Conservation (phyloP, 2,113 vertebrate species). For the Phodopus roborovskii region DNA sequence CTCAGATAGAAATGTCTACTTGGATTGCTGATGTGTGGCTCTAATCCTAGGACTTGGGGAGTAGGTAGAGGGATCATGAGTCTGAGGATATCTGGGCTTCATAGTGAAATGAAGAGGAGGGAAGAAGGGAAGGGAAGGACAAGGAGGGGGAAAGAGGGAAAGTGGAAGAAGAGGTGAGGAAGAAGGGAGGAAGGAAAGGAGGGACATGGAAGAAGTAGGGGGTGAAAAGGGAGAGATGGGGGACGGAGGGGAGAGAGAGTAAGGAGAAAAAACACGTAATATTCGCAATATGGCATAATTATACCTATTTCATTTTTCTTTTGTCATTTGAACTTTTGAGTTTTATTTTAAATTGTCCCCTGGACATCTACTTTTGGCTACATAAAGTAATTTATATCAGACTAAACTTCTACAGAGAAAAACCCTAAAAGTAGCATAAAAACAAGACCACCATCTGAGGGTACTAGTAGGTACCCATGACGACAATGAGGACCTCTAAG, state of each 20-base stretch:
- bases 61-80: too few relatives aligned
- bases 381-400: not conserved
- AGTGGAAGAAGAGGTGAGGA: not conserved
- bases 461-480: not conserved
- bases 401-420: not conserved
- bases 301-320: not conserved
- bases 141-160: not conserved
- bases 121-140: not conserved
- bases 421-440: not conserved
- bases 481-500: not conserved
- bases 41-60: not conserved
- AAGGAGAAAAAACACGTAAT: not conserved
- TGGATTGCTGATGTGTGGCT: too few relatives aligned
- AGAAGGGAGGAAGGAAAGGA: not conserved
- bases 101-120: not conserved
- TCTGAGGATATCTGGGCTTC: not conserved
- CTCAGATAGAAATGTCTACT: not conserved
- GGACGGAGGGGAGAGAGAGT: too few relatives aligned
- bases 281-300: not conserved
- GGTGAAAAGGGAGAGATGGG: too few relatives aligned
- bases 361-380: not conserved
- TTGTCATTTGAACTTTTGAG: not conserved
- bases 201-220: not conserved
- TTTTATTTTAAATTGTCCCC: slow-evolving; percentile 13
- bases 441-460: not conserved